Base-by-base conservation (phyloP, 2,888 invertebrate species). In the Isotomurus palustris region DNA sequence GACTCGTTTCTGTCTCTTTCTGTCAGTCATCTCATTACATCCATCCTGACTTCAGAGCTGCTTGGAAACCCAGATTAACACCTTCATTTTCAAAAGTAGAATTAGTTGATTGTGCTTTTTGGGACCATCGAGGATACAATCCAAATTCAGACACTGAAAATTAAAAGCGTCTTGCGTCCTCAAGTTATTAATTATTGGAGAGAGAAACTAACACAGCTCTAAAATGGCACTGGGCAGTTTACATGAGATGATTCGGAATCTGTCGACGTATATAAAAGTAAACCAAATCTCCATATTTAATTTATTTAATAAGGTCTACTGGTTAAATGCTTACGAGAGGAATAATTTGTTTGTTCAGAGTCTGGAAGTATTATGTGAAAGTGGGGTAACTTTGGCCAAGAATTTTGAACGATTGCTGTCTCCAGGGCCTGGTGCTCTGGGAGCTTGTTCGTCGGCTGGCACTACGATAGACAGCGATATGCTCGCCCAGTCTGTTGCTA, bases 181-280 rank as follows among this genome's bases (percentile, higher is more conserved):
- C n/a, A n/a, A n/a, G n/a, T n/a, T n/a, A n/a, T n/a, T n/a, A n/a
- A n/a, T n/a, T n/a, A n/a, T n/a, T n/a, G n/a, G n/a, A n/a, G n/a
- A n/a, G n/a, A n/a, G n/a, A n/a, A n/a, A n/a, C n/a, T n/a, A n/a
- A n/a, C n/a, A n/a, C n/a, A n/a, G n/a, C n/a, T 5, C 21, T 8
- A 59, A 28, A 22, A 63, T 65, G 66, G 63, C 66, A 35, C 43
- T 64, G 36, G 62, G 64, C 58, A 68, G 67, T 54, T 53, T 70
- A 36, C 70, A 70, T 53, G 70, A 70, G 52, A 70, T 70, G 70
- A 70, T 70, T 21, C 58, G 70, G 6, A 70, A 70, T 51, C 67
- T 70, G 45, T 68, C 70, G 4, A 58, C 67, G 3, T 70, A 70
- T 43, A 70, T 70, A 25, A 70, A 70, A 63, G 70, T 70, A 47